Percentiles rank a stretch among this genome's conserved stretches.
Conservation (phyloP, 2,797 vertebrate species). For the Capromys pilorides region DNA sequence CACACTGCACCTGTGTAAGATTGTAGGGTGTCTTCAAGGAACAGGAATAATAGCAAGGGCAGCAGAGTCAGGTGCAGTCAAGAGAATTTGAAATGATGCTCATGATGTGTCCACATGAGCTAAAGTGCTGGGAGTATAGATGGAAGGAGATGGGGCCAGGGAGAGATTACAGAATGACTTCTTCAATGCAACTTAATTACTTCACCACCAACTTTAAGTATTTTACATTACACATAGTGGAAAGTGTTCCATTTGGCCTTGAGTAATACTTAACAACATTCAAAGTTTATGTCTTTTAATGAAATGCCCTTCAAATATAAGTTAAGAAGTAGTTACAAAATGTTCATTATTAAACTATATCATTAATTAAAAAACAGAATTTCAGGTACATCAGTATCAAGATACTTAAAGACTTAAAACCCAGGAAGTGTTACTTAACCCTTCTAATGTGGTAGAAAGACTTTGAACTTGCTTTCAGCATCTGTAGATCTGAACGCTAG, state of each 20-base stretch:
- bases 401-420: constrained; percentile 6
- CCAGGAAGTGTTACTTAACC: neutral
- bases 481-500: neutral
- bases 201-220: neutral
- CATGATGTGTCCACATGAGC: neutral
- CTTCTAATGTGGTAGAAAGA: neutral
- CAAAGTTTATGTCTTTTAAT: neutral
- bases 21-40: neutral
- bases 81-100: neutral
- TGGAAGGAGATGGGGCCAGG: neutral
- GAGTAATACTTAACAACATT: neutral
- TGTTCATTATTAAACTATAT: neutral
- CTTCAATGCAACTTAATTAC: neutral
- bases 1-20: neutral
- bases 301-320: neutral
- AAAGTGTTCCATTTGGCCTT: neutral
- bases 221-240: neutral
- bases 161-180: neutral
- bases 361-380: neutral
- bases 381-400: neutral
- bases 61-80: neutral
- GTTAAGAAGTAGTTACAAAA: neutral
- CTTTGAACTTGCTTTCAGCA: neutral
- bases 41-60: neutral
- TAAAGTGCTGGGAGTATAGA: neutral